Conservation (phyloP, 1,140 invertebrate species). For the Diprion similis region DNA sequence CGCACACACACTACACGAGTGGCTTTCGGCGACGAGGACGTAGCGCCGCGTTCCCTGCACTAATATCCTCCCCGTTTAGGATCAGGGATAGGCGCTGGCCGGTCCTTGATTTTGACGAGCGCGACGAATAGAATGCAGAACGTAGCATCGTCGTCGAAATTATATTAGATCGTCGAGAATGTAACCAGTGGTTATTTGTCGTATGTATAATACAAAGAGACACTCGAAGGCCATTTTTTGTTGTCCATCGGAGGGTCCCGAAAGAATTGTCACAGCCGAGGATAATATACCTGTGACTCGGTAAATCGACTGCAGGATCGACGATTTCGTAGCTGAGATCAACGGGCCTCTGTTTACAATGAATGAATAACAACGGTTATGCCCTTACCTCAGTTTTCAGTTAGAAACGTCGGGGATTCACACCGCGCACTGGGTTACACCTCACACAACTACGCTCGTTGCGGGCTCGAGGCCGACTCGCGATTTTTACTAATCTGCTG, state of each 20-base stretch:
- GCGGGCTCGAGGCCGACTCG: slow-evolving; percentile 5
- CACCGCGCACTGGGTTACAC: background rate
- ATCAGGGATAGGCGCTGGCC: background rate
- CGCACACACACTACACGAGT: background rate
- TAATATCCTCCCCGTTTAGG: background rate
- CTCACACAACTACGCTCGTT: background rate
- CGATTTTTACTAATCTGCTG: background rate
- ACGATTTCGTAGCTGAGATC: no score
- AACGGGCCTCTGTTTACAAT: no score
- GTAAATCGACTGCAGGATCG: no score
- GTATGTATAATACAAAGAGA: background rate
- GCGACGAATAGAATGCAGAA: no score
- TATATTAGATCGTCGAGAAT: no score
- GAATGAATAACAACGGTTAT: no score
- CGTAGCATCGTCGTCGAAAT: no score
- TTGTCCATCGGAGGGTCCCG: background rate
- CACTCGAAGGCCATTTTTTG: background rate
- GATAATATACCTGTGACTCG: no score
- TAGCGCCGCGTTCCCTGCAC: background rate
- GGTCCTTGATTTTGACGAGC: background rate
- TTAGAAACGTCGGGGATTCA: background rate
- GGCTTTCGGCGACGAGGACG: background rate
- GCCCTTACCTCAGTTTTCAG: background rate
- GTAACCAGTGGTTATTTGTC: no score
- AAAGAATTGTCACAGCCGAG: no score